Percentiles rank a stretch among this genome's conserved stretches.
Conservation (phyloP, 2,888 invertebrate genomes). For the Sepioteuthis lessoniana region DNA sequence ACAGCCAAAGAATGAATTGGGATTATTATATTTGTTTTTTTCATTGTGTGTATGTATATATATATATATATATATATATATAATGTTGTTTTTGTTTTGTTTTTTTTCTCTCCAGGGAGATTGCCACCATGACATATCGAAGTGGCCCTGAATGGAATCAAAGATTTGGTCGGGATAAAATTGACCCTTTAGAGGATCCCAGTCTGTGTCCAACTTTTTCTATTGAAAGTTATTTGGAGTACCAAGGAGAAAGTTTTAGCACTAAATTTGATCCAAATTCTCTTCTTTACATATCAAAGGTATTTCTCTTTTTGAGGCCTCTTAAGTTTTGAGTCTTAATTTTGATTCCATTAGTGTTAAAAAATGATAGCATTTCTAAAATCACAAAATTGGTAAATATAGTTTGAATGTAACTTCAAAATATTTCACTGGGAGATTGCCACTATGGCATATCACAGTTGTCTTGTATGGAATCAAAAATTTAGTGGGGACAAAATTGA, state of each 20-base stretch:
- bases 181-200: constrained; percentile 60
- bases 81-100: neutral
- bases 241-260: constrained; percentile 73
- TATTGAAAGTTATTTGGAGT: constrained; percentile 74
- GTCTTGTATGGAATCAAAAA: too few relatives aligned
- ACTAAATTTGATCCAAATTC: constrained; percentile 75
- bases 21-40: too few relatives aligned
- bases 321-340: too few relatives aligned
- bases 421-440: too few relatives aligned
- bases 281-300: constrained; percentile 74
- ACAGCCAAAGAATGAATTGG: too few relatives aligned
- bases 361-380: too few relatives aligned
- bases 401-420: too few relatives aligned
- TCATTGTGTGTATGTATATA: too few relatives aligned
- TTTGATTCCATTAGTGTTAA: neutral
- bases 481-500: too few relatives aligned
- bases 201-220: constrained; percentile 73
- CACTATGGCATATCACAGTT: too few relatives aligned
- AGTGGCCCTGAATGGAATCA: constrained; percentile 75
- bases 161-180: constrained; percentile 70
- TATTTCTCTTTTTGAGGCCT: constrained; percentile 53
- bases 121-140: constrained; percentile 74
- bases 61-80: too few relatives aligned
- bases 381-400: too few relatives aligned
- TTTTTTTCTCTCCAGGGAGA: constrained; percentile 67